Conservation (phyloP, 2,888 invertebrate genomes). For the Drepana falcataria region DNA sequence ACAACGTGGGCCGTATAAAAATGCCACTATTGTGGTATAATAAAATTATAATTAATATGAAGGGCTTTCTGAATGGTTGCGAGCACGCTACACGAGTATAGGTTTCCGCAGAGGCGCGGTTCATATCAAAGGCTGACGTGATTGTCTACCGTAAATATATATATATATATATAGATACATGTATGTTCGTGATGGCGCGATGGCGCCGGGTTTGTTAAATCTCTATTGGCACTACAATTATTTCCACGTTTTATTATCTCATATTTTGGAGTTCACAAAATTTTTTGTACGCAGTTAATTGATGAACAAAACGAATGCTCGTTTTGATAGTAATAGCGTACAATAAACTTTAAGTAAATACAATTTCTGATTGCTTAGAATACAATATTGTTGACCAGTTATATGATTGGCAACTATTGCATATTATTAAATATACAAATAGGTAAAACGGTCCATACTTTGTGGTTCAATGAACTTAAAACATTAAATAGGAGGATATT, state of each 20-base stretch:
- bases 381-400: neutral
- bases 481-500: too few relatives aligned
- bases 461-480: too few relatives aligned
- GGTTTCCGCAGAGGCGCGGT: too few relatives aligned
- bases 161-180: too few relatives aligned
- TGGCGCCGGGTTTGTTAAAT: slow-evolving; percentile 14
- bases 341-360: neutral
- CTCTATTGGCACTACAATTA: slow-evolving; percentile 15
- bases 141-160: neutral
- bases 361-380: neutral
- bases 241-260: slow-evolving; percentile 6
- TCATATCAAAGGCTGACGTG: neutral
- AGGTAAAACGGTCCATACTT: too few relatives aligned
- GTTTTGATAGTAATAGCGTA: neutral
- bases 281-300: slow-evolving; percentile 3
- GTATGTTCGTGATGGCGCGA: too few relatives aligned
- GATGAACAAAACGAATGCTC: neutral
- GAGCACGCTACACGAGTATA: neutral
- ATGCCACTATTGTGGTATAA: neutral
- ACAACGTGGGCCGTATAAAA: neutral
- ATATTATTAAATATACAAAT: too few relatives aligned
- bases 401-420: neutral
- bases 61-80: neutral
- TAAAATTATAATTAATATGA: neutral
- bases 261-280: slow-evolving; percentile 1